Base-by-base conservation (phyloP, 2,113 vertebrate genomes). In the Alosa alosa region DNA sequence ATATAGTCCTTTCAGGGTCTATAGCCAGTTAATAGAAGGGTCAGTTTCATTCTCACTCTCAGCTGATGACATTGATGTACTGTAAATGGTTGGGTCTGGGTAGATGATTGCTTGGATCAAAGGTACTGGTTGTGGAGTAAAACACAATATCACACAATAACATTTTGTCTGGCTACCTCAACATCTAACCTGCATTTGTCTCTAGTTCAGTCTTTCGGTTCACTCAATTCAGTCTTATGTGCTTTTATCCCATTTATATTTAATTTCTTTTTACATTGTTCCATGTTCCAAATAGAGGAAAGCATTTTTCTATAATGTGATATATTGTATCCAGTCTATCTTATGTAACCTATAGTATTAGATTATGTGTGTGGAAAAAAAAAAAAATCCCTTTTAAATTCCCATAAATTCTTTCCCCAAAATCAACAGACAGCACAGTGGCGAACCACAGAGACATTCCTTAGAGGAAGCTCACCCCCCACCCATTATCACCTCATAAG, bases 401-500 rank as follows among this genome's bases (percentile, higher is more conserved):
- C 55, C 20, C 18, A 78, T 39, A 39, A 36, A 78, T 78, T 41
- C 72, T 90, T 84, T 82, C 82, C 57, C 85, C 46, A 87, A 88
- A 86, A 88, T 86, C 87, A 85, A 82, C 83, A 92, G 90, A 94
- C 88, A 93, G 87, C 85, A 86, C 72, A 15, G 85, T 88, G 91
- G 92, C 91, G 89, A 86, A 94, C 91, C 90, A 39, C 90, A 85
- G 64, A 44, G 85, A 83, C 91, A 93, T 94, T 91, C 93, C 90
- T 90, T n/a, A 83, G 64, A 89, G 82, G 85, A 87, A 90, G 90
- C 89, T 93, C 92, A 93, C 93, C 89, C 85, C 93, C 87, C 1
- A 31, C 31, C 90, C 91, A 94, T 94, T 95, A 94, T 94, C 95
- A 94, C 94, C 91, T 95, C 94, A 94, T 94, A 94, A 93, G 91